These are phyloP conservation scores for Pammene aurita DNA, from an alignment of 2,888 invertebrate species.

Conservation along the genomic window DNA sequence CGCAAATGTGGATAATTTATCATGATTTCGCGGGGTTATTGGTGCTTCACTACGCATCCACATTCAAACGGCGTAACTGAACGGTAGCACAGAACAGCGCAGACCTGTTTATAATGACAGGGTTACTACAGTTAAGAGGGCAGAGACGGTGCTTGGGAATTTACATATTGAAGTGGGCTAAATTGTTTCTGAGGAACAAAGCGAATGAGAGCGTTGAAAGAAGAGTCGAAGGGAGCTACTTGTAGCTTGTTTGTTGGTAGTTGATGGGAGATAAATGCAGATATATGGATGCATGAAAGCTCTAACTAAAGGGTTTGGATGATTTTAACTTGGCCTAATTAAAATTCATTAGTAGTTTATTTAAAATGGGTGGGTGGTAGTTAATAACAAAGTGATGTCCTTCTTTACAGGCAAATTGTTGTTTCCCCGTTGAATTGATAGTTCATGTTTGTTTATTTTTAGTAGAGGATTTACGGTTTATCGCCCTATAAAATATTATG, in stretches of 20 bases:
- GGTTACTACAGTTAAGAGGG: slow-evolving; percentile 62
- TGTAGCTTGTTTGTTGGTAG: slow-evolving; percentile 19
- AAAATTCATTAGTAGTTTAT: background rate
- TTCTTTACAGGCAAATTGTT: background rate
- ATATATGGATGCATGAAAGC: background rate
- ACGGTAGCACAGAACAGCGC: background rate
- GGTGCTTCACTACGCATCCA: slow-evolving; percentile 50
- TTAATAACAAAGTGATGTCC: background rate
- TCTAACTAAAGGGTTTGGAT: background rate
- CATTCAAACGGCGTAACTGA: slow-evolving; percentile 37
- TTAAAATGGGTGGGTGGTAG: background rate
- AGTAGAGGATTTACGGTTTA: too few relatives aligned
- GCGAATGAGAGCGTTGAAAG: slow-evolving; percentile 42
- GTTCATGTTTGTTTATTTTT: too few relatives aligned
- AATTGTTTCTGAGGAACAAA: slow-evolving; percentile 62
- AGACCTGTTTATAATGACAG: background rate
- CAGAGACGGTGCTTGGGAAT: slow-evolving; percentile 61
- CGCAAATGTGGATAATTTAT: slow-evolving; percentile 82
- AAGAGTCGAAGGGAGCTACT: slow-evolving; percentile 28
- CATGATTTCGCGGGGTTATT: slow-evolving; percentile 80
- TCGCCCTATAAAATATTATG: too few relatives aligned
- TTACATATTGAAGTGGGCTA: slow-evolving; percentile 69
- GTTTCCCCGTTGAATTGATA: too few relatives aligned
- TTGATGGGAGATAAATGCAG: slow-evolving; percentile 14
- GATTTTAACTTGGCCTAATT: background rate